Base-by-base conservation (phyloP, 2,797 vertebrate genomes). In the Carapus acus region DNA sequence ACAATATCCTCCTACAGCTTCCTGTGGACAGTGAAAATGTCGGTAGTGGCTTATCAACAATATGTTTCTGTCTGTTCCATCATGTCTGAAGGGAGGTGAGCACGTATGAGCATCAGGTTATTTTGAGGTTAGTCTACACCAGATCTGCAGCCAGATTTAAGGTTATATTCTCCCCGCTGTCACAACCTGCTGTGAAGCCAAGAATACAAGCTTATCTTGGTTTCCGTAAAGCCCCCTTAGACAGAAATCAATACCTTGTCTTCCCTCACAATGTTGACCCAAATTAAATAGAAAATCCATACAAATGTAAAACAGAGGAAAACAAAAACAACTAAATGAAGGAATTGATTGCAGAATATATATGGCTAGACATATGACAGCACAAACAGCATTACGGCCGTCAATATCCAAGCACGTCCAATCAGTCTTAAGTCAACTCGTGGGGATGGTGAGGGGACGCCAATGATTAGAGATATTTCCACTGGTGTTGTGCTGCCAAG, bases 231-330 rank as follows among this genome's bases (percentile, higher is more conserved):
- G 73, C 78, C 78, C 74, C 70, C 50, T 77, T 71, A 80, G 81
- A 86, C 78, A 70, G 60, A 75, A 84, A 86, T 88, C 86, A 82
- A 87, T 88, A 86, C 37, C 18, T 52, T 63, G 65, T 76, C 76
- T 82, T 81, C 80, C 74, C 67, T 77, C 78, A 75, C 83, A 77
- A 84, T 73, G 70, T 77, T 83, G 83, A 84, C 82, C 82, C 72
- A 85, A 84, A 86, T 87, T 83, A 85, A 85, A 85, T 81, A 65
- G 74, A 84, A 83, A 87, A 86, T 87, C 85, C 60, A 86, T 85
- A 75, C 69, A 73, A 73, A 83, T 80, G 77, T 84, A 81, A 81
- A 84, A 80, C 76, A 82, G 72, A 72, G 69, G 63, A 76, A 77
- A 81, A 79, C 73, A 82, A 83, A 80, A 78, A 81, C 74, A 83